Conservation (phyloP, 2,113 vertebrate species). For the Cryptomyrus ogoouensis region DNA sequence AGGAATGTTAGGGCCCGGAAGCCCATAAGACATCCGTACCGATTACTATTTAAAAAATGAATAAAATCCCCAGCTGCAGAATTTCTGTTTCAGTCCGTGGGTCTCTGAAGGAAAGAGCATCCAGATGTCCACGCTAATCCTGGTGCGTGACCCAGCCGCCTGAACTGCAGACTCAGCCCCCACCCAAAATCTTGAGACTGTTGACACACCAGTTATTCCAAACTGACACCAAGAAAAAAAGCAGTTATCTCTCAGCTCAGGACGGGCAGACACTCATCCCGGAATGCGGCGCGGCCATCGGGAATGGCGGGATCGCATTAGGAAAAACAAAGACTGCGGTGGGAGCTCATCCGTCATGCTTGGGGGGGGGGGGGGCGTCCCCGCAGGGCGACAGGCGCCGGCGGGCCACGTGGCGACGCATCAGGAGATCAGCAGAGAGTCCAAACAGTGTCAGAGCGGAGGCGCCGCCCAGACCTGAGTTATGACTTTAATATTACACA, state of each 20-base stretch:
- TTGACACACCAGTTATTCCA: neutral
- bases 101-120: neutral
- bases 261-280: neutral
- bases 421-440: neutral
- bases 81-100: neutral
- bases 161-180: neutral
- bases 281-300: neutral
- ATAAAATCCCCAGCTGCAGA: neutral
- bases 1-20: neutral
- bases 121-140: neutral
- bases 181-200: neutral
- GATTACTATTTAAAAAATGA: neutral
- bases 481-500: slow-evolving; percentile 62
- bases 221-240: neutral
- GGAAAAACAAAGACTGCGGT: neutral
- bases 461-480: slow-evolving; percentile 29
- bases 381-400: neutral
- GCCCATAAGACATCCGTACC: neutral
- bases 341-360: neutral
- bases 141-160: neutral
- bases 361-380: neutral
- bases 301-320: neutral
- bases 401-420: neutral
- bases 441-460: neutral
- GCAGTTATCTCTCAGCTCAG: neutral